phyloP scores from a whole-genome alignment of 2,888 invertebrate species.

The Watsonalla cultraria region DNA sequence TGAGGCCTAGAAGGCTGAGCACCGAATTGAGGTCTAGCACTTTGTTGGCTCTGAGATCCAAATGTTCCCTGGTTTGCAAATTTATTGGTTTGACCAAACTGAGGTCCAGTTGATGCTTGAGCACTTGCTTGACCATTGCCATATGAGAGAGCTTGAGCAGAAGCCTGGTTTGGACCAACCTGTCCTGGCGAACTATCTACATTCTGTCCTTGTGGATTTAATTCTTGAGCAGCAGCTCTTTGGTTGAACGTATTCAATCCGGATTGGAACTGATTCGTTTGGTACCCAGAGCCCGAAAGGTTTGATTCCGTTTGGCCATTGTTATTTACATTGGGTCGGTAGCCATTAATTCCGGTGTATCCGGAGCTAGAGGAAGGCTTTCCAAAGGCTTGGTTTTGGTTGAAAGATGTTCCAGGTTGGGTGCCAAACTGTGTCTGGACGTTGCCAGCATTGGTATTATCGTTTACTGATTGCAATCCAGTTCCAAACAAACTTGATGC shows the following conservation, averaged over 20 bases:
- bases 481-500: too few species aligned
- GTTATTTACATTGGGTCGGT: neutral
- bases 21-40: constrained; percentile 6
- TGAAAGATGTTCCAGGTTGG: constrained; percentile 39
- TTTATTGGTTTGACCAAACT: constrained; percentile 7
- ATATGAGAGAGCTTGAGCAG: neutral
- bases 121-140: constrained; percentile 2
- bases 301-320: neutral
- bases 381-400: constrained; percentile 40
- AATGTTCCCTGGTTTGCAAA: constrained; percentile 4
- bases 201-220: neutral
- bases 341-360: neutral
- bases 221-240: neutral
- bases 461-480: constrained; percentile 30
- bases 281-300: neutral
- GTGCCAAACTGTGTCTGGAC: constrained; percentile 38
- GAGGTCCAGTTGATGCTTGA: constrained; percentile 4
- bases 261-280: neutral
- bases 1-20: constrained; percentile 6
- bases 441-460: constrained; percentile 44
- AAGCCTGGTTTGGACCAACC: neutral
- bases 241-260: neutral
- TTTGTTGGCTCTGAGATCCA: neutral
- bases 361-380: constrained; percentile 17
- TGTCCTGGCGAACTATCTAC: neutral